Evolutionary conservation across 2,888 invertebrate genomes (phyloP).

Genomic region (Gastrophysa polygoni): DNA sequence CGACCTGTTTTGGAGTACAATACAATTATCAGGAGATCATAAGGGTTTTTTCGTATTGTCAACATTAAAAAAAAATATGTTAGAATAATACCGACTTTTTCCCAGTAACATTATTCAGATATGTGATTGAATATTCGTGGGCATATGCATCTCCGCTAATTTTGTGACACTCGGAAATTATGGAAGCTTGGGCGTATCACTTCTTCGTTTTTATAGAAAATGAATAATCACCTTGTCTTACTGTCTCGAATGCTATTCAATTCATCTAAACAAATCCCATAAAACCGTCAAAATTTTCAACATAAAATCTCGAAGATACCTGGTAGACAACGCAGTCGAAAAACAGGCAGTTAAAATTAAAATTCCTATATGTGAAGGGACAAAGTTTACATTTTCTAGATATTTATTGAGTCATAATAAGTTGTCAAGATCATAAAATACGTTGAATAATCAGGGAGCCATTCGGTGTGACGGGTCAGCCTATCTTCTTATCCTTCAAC

Average conservation of each 20-base stretch:
- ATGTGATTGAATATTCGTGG: too few relatives aligned
- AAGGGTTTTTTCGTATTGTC: too few relatives aligned
- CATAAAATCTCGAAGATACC: constrained; percentile 41
- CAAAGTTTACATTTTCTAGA: constrained; percentile 49
- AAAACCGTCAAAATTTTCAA: constrained; percentile 39
- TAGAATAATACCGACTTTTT: too few relatives aligned
- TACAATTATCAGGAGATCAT: too few relatives aligned
- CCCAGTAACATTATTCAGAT: too few relatives aligned
- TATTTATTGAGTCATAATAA: constrained; percentile 59
- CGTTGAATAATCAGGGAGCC: constrained; percentile 55
- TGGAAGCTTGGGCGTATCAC: too few relatives aligned
- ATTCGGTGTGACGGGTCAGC: constrained; percentile 48
- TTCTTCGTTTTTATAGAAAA: too few relatives aligned
- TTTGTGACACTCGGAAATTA: too few relatives aligned
- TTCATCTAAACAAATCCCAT: constrained; percentile 17
- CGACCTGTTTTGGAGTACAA: too few relatives aligned
- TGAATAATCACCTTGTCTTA: too few relatives aligned
- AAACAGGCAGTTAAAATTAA: constrained; percentile 50
- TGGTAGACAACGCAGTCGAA: constrained; percentile 31
- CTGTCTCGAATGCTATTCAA: neutral
- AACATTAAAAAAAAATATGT: too few relatives aligned
- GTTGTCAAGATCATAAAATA: constrained; percentile 57
- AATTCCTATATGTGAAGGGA: constrained; percentile 50
- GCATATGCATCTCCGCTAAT: too few relatives aligned
- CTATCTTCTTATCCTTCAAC: constrained; percentile 26